Evolutionary conservation across 1,140 invertebrate genomes (phyloP).

Genomic region (Drosophila erecta): DNA sequence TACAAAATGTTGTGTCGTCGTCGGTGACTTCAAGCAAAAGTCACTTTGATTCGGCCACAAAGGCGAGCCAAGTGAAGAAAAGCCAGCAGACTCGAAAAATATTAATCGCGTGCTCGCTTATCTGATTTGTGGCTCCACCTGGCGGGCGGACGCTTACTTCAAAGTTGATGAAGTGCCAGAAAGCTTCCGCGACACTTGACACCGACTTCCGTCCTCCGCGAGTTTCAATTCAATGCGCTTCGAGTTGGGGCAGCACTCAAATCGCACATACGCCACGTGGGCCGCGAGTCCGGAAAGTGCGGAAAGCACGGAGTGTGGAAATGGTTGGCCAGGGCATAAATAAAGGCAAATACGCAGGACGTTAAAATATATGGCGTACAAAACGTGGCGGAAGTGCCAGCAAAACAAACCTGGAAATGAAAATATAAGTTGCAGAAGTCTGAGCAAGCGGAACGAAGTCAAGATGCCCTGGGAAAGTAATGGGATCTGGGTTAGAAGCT

Average conservation of each 20-base stretch:
- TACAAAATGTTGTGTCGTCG: conserved; percentile 52
- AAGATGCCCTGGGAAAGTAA: conserved; percentile 9
- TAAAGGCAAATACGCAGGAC: conserved; percentile 54
- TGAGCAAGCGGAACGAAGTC: conserved; percentile 17
- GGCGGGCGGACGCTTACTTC: conserved; percentile 25
- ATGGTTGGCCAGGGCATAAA: conserved; percentile 49
- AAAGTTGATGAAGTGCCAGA: conserved; percentile 78
- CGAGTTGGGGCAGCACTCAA: conserved; percentile 47
- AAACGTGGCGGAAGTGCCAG: conserved; percentile 72
- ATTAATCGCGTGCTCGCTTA: conserved; percentile 59
- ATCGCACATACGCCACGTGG: conserved; percentile 63
- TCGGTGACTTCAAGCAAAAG: conserved; percentile 65
- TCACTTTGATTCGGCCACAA: conserved; percentile 52
- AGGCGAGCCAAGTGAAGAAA: conserved; percentile 8
- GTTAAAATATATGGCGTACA: conserved; percentile 57
- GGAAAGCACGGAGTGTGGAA: too few species aligned
- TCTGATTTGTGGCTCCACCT: conserved; percentile 66
- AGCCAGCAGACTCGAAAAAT: conserved; percentile 21
- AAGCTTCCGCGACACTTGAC: conserved; percentile 76
- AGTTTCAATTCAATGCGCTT: conserved; percentile 69
- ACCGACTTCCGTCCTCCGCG: conserved; percentile 54
- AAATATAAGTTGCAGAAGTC: conserved; percentile 34
- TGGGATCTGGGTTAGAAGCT: neutral
- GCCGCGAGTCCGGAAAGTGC: conserved; percentile 6
- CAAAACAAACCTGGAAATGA: conserved; percentile 63